A percentile compares a stretch with the other conserved stretches of the same genome.
Evolutionary conservation across 2,113 vertebrate genomes (phyloP).

Genomic region (Chitala chitala): DNA sequence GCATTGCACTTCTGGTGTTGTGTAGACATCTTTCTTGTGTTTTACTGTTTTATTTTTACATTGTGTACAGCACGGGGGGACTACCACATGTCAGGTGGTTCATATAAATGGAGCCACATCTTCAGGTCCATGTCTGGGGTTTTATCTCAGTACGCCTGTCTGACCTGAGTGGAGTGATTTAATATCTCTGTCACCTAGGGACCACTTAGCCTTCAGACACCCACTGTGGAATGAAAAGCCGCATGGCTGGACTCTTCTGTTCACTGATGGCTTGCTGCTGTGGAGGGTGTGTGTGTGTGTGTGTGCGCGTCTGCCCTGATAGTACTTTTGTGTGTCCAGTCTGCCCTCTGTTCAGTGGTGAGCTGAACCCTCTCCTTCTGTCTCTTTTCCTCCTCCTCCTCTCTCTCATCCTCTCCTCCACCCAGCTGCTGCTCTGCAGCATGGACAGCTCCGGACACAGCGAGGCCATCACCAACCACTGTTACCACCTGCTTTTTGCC

Average conservation of each 20-base stretch:
- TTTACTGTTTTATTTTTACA: neutral
- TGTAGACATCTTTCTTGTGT: neutral
- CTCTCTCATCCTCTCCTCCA: neutral
- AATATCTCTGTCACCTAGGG: neutral
- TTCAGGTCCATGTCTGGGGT: neutral
- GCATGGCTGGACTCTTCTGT: neutral
- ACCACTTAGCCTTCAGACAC: neutral
- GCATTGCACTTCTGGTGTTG: too few relatives aligned
- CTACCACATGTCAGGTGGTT: neutral
- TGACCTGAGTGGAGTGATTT: neutral
- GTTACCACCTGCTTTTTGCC: conserved; percentile 66
- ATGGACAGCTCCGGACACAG: conserved; percentile 47
- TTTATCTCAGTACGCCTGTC: neutral
- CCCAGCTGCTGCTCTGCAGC: conserved; percentile 65
- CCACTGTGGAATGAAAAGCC: neutral
- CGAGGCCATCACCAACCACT: conserved; percentile 57
- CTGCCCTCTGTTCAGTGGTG: neutral
- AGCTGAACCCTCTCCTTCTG: neutral
- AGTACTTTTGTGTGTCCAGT: too few relatives aligned
- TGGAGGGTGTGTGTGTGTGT: neutral
- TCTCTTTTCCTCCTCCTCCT: neutral
- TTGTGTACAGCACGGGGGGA: neutral
- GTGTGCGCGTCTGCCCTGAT: neutral
- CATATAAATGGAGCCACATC: neutral
- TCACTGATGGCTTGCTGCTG: neutral